These are phyloP conservation scores for Fabriciana adippe DNA, from an alignment of 2,888 invertebrate species.

Conservation along the genomic window DNA sequence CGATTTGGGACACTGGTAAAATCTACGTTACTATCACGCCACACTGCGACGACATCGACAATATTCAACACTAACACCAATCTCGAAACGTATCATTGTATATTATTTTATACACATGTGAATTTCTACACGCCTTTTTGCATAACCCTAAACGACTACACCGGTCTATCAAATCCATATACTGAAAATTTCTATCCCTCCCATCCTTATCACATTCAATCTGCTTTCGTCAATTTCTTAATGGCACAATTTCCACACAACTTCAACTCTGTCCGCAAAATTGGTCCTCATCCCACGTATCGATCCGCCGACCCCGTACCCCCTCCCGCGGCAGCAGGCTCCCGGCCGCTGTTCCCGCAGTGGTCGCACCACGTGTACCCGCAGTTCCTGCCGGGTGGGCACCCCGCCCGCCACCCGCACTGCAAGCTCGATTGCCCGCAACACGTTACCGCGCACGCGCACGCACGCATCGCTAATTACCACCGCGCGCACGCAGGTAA, in stretches of 20 bases:
- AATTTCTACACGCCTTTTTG: constrained; percentile 14
- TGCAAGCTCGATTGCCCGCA: constrained; percentile 80
- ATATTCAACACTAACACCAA: constrained; percentile 14
- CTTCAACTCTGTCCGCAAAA: neutral
- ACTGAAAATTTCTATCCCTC: neutral
- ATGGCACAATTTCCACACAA: neutral
- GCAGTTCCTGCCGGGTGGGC: constrained; percentile 95
- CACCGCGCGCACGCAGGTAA: constrained; percentile 82
- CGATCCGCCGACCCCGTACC: constrained; percentile 9
- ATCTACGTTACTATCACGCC: constrained; percentile 66
- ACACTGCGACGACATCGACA: constrained; percentile 47
- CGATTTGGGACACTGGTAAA: constrained; percentile 81
- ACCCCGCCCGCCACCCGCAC: constrained; percentile 86
- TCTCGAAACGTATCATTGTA: constrained; percentile 18
- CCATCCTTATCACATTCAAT: neutral
- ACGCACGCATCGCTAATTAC: constrained; percentile 80
- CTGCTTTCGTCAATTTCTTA: neutral
- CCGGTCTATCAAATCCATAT: neutral
- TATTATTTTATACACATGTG: constrained; percentile 20
- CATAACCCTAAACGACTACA: neutral
- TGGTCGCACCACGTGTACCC: constrained; percentile 98
- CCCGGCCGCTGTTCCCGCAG: constrained; percentile 94
- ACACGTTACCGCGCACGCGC: constrained; percentile 78
- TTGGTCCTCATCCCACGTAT: constrained; percentile 2
- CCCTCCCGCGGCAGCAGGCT: constrained; percentile 59